Percentiles rank a stretch among this genome's conserved stretches.
phyloP scores from a whole-genome alignment of 2,888 invertebrate genomes.

The Eurytoma adleriae region DNA sequence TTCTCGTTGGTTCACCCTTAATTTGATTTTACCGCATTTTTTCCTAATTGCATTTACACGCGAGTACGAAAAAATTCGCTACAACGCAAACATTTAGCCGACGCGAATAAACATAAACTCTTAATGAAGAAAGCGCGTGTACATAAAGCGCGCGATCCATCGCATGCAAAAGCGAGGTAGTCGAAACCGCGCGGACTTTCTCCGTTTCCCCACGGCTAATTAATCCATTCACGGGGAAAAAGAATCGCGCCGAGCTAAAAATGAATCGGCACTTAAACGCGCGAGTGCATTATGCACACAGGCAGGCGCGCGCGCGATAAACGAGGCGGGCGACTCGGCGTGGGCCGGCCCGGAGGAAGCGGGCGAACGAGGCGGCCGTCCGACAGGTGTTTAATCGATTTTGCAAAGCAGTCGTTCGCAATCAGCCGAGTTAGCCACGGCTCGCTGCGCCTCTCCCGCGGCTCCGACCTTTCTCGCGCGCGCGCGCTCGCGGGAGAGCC shows the following conservation, averaged over 20 bases:
- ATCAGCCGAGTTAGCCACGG: constrained; percentile 42
- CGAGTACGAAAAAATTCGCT: not conserved
- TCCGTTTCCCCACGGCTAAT: not conserved
- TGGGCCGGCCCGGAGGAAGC: not conserved
- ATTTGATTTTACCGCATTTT: not conserved
- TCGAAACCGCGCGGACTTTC: not conserved
- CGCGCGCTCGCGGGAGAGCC: not conserved
- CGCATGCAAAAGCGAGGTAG: too few species aligned
- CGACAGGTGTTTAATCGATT: constrained; percentile 45
- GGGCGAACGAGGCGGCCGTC: not conserved
- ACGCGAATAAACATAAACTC: too few species aligned
- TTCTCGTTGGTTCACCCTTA: not conserved
- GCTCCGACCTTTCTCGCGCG: not conserved
- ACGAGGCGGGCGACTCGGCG: not conserved
- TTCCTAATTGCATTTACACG: not conserved
- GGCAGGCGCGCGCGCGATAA: not conserved
- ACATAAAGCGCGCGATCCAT: too few species aligned
- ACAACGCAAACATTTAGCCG: not conserved
- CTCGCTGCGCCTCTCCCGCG: constrained; percentile 23
- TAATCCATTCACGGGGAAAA: not conserved
- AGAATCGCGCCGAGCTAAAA: not conserved
- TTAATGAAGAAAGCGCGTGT: too few species aligned
- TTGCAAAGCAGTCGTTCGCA: constrained; percentile 14
- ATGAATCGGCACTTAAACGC: not conserved
- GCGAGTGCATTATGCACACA: not conserved